Evolutionary conservation across 2,888 invertebrate genomes (phyloP).

Genomic region (Cancer borealis): DNA sequence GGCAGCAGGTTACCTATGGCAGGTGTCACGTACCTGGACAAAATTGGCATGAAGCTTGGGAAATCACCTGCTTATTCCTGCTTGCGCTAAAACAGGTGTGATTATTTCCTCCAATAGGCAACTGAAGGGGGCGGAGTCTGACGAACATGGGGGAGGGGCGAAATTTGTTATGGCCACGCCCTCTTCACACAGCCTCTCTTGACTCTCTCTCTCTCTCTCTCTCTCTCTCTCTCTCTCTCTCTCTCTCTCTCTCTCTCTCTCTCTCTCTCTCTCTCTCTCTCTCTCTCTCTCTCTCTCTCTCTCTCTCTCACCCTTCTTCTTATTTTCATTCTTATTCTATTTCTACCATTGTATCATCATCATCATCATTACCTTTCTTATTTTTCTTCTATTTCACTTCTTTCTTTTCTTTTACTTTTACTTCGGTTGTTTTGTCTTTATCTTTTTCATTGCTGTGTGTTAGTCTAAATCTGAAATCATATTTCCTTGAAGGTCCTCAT

Average conservation of each 20-base stretch:
- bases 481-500: too few relatives aligned
- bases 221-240: conserved; percentile 51
- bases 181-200: not conserved
- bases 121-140: conserved; percentile 33
- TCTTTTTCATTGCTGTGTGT: too few relatives aligned
- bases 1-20: not conserved
- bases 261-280: conserved; percentile 39
- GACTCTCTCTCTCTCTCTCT: conserved; percentile 39
- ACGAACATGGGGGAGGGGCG: conserved; percentile 7
- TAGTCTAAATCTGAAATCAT: too few relatives aligned
- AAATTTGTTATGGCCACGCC: conserved; percentile 15
- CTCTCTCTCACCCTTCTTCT: too few relatives aligned
- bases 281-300: too few relatives aligned
- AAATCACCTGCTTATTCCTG: not conserved
- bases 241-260: conserved; percentile 61
- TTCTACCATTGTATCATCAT: too few relatives aligned
- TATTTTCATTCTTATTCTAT: too few relatives aligned
- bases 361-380: too few relatives aligned
- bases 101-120: conserved; percentile 28
- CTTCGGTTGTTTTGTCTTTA: too few relatives aligned
- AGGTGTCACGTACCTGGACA: conserved; percentile 30
- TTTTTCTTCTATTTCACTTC: too few relatives aligned
- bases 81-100: conserved; percentile 41
- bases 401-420: too few relatives aligned
- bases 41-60: not conserved